Base-by-base conservation (phyloP, 2,797 vertebrate species). In the Gymnothorax javanicus region DNA sequence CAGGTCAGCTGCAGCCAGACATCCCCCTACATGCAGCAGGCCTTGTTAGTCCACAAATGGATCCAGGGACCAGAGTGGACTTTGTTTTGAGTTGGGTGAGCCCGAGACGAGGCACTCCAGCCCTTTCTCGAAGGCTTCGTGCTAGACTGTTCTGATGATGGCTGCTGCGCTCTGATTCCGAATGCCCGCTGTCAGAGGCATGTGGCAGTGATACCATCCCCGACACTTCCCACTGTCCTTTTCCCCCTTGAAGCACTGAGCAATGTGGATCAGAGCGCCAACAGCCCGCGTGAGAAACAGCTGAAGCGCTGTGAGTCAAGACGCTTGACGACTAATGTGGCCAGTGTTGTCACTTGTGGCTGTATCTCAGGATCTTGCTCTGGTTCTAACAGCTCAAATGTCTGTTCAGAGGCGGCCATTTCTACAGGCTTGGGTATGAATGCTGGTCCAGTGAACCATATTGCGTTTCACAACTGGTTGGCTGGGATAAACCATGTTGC, bases 1-100 rank as follows among this genome's bases (percentile, higher is more conserved):
- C 1, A 92, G 67, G 0, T 9, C 90, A 52, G 88, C 59, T 13
- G 89, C 0, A 2, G 50, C 71, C 5, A 92, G 43, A 2, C 52
- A 33, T 0, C 91, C 88, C 54, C 89, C 77, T 0, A 92, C 87
- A 88, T 60, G 90, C 6, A 92, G 27, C 2, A 92, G 86, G 0
- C 86, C 89, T 60, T 0, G 91, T 84, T 87, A 1, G 13, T 90
- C 89, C 2, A 92, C n/a, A 13, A 88, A 88, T 0, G 85, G 87
- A 8, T 91, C 90, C 11, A 92, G 33, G 17, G 83, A 86, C 5
- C 57, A 82, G 3, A 92, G 86, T 52, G 88, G 71, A n/a, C n/a
- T n/a, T n/a, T n/a, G n/a, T n/a, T n/a, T n/a, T n/a, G n/a, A n/a
- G n/a, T n/a, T n/a, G n/a, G n/a, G n/a, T n/a, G n/a, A n/a, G n/a